A percentile compares a stretch with the other conserved stretches of the same genome.
Evolutionary conservation across 1,140 invertebrate genomes (phyloP).

Genomic region (Lepidurus arcticus): DNA sequence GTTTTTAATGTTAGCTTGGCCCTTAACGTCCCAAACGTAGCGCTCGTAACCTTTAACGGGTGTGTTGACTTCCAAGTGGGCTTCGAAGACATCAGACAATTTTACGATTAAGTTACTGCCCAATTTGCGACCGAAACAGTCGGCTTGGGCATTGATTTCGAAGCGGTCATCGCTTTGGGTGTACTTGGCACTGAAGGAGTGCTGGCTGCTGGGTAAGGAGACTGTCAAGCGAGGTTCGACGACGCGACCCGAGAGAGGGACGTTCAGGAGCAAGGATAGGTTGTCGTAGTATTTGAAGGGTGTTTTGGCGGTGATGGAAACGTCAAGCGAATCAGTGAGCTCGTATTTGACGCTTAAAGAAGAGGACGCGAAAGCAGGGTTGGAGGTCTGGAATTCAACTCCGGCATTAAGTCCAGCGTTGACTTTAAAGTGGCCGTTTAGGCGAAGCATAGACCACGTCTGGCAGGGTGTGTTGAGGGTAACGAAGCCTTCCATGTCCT

Average conservation of each 20-base stretch:
- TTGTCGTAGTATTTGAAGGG: conserved; percentile 36
- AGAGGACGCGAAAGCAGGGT: conserved; percentile 28
- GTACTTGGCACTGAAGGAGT: conserved; percentile 10
- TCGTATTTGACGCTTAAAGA: conserved; percentile 35
- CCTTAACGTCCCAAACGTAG: conserved; percentile 36
- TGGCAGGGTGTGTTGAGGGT: conserved; percentile 40
- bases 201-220: conserved; percentile 21
- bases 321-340: conserved; percentile 33
- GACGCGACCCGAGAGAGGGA: conserved; percentile 24
- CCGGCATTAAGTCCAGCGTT: conserved; percentile 35
- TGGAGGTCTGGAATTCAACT: conserved; percentile 37
- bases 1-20: conserved; percentile 34
- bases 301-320: conserved; percentile 37
- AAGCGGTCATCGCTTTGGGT: conserved; percentile 23
- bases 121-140: conserved; percentile 23
- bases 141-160: neutral
- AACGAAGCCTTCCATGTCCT: conserved; percentile 39
- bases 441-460: conserved; percentile 36
- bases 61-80: conserved; percentile 30
- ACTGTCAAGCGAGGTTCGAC: neutral
- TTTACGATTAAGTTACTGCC: conserved; percentile 24
- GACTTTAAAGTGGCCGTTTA: conserved; percentile 33
- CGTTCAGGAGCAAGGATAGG: conserved; percentile 26
- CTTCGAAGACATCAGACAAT: conserved; percentile 23
- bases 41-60: conserved; percentile 36